Base-by-base conservation (phyloP, 2,888 invertebrate species). In the Empis stercorea region DNA sequence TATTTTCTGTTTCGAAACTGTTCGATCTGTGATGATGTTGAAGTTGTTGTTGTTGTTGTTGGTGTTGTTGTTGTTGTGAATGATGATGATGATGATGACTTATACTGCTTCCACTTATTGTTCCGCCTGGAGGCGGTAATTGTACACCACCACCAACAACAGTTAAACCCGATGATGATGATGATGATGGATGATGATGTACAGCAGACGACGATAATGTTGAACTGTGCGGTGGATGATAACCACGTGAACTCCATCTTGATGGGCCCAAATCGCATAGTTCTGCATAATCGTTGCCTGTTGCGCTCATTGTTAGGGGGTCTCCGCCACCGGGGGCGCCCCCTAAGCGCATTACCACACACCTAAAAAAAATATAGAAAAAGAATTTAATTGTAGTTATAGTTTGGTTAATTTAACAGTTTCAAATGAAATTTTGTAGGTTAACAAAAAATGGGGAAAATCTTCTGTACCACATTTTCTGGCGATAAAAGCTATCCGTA, bases 251-350 rank as follows among this genome's bases (percentile, higher is more conserved):
- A 59, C 65, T 66, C 69, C 69, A 69, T 55, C 69, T 65, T 54
- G 68, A 64, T 58, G 68, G 69, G 57, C 70, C 70, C 62, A 70
- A 61, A 61, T 70, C 70, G 62, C 70, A 70, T 61, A 70, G 61
- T 66, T 70, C 70, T 56, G 70, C 70, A 65, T 70, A 70, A 57
- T 70, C 70, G 59, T 70, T 70, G 60, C 69, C 68, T 61, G 66
- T 64, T 61, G 68, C 66, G 65, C 67, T 69, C 67, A 69, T 68
- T 62, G 66, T 66, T 64, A 64, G 67, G 67, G 68, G 66, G 55
- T 57, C 56, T 56, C 54, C 57, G 53, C 54, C 56, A 54, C 57
- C 52, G 43, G 51, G 51, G 54, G 56, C 55, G 54, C 56, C 57
- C 57, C 57, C 58, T 54, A 57, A 55, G 55, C 57, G 58, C 58